Percentiles rank a stretch among this genome's conserved stretches.
Conservation (phyloP, 2,797 vertebrate genomes). For the Cuculus canorus region DNA sequence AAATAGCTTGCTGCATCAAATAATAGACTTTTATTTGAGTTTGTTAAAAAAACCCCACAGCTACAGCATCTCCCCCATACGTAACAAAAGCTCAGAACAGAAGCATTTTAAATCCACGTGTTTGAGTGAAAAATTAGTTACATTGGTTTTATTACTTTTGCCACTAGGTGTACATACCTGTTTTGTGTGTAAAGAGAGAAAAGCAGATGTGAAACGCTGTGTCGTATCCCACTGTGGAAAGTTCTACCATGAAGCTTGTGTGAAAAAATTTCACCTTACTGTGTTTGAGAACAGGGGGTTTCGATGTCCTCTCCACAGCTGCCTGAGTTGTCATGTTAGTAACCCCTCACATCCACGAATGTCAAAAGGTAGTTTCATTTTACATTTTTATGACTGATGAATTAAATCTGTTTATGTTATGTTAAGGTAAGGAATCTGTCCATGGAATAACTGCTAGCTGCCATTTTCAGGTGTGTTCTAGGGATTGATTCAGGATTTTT, state of each 20-base stretch:
- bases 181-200: conserved; percentile 91
- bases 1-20: not conserved
- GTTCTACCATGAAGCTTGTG: conserved; percentile 94
- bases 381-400: not conserved
- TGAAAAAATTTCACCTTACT: conserved; percentile 85
- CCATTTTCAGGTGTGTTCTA: not conserved
- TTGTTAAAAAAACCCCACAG: not conserved
- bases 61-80: not conserved
- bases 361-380: conserved; percentile 84
- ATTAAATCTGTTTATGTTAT: not conserved
- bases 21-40: not conserved
- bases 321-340: conserved; percentile 91
- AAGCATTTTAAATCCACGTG: not conserved
- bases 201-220: conserved; percentile 88
- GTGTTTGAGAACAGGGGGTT: conserved; percentile 94
- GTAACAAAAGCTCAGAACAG: not conserved
- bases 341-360: conserved; percentile 85
- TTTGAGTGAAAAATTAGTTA: not conserved
- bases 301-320: conserved; percentile 94
- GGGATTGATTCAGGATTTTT: not conserved
- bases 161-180: conserved; percentile 87
- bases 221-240: conserved; percentile 91
- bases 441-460: not conserved
- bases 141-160: not conserved
- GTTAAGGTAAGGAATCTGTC: not conserved